phyloP scores from a whole-genome alignment of 1,140 invertebrate genomes.

The Brachystomella parvula region DNA sequence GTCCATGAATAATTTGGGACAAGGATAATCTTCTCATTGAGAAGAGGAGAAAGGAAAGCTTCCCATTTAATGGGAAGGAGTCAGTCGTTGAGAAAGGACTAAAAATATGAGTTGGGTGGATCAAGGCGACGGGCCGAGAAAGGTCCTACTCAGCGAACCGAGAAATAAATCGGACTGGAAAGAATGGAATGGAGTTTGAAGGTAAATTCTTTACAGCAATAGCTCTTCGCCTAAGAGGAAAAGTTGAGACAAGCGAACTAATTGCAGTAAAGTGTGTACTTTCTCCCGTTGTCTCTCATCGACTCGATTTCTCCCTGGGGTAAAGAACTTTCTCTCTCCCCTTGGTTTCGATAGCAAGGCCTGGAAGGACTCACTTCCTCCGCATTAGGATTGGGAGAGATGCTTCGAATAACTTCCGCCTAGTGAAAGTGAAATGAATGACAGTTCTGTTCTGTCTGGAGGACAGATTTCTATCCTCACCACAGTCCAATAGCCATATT shows the following conservation, averaged over 20 bases:
- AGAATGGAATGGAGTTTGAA: background rate
- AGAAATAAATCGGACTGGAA: background rate
- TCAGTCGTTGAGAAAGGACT: background rate
- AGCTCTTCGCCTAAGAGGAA: background rate
- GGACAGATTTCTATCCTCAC: background rate
- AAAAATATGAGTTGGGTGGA: background rate
- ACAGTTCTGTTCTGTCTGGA: no score
- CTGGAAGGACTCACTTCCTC: background rate
- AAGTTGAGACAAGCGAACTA: conserved; percentile 4
- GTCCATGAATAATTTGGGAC: conserved; percentile 10
- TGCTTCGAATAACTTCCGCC: no score
- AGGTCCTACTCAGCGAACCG: no score
- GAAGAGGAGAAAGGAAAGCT: background rate
- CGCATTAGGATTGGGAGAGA: no score
- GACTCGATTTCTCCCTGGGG: conserved; percentile 5
- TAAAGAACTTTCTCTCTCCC: background rate
- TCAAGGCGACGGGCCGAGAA: background rate
- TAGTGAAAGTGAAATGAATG: no score
- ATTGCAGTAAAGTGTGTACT: conserved; percentile 5
- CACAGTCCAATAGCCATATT: background rate
- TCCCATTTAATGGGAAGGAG: no score
- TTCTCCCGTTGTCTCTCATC: conserved; percentile 1
- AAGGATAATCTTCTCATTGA: background rate
- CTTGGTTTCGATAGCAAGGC: background rate
- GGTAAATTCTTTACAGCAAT: background rate